Conservation (phyloP, 2,797 vertebrate genomes). For the Cyprinella venusta region DNA sequence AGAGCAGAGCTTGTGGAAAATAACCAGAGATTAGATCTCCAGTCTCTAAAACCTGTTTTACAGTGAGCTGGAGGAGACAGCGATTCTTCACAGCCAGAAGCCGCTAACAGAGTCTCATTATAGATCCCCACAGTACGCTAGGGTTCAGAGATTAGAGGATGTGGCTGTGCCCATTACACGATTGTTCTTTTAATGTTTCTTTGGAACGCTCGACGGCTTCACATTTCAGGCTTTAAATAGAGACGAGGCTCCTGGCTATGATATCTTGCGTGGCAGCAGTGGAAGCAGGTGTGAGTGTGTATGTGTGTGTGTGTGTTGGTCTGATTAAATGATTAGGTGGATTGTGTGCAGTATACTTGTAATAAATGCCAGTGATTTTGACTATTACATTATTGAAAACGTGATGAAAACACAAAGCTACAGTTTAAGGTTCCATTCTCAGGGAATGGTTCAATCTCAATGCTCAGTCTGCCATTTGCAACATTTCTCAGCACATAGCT, state of each 20-base stretch:
- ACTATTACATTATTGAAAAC: conserved; percentile 7
- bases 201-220: conserved; percentile 37
- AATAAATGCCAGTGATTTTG: conserved; percentile 5
- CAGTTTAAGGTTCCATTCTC: neutral
- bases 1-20: conserved; percentile 23
- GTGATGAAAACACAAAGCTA: neutral
- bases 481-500: neutral
- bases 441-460: neutral
- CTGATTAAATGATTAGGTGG: conserved; percentile 60
- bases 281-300: conserved; percentile 39
- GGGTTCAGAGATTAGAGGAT: conserved; percentile 59
- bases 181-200: conserved; percentile 64
- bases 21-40: conserved; percentile 63
- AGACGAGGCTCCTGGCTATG: conserved; percentile 6
- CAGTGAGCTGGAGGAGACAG: conserved; percentile 39
- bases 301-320: neutral
- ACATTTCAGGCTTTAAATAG: conserved; percentile 29
- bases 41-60: conserved; percentile 52
- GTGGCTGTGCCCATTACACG: conserved; percentile 41
- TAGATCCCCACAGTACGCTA: conserved; percentile 59
- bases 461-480: neutral
- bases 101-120: conserved; percentile 63
- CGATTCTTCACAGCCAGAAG: conserved; percentile 48
- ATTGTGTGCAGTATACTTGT: neutral
- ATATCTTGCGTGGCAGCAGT: conserved; percentile 7